Evolutionary conservation across 2,888 invertebrate species (phyloP), one percentile per base, ranked within the genome.

Genomic region (Brenthis daphne): DNA sequence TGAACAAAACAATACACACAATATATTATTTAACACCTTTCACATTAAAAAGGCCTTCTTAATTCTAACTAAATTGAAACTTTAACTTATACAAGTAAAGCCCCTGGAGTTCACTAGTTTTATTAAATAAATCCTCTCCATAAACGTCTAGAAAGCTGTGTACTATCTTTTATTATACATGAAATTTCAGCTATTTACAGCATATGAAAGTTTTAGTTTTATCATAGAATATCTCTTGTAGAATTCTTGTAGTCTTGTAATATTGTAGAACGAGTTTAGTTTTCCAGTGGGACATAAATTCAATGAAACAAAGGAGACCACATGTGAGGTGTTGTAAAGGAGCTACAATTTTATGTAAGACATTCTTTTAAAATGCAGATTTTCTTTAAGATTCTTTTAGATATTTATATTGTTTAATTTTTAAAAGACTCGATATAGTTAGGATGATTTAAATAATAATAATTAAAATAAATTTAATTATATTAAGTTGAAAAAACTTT

Each of bases 241-340:
- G 57, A 61, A 69, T 60, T 56, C 64, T 65, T 69, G 58, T 65
- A 65, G 58, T 58, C 57, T 58, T 64, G 55, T 69, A 65, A 69
- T 69, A 69, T 69, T 69, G 65, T 65, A 65, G 47, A 68, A 68
- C 55, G 65, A 61, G 65, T 57, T 61, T 53, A 69, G 60, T 69
- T 60, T 75, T 75, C 70, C 67, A 66, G 73, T 51, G 74, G 74
- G 75, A 76, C 76, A 77, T 76, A 79, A 80, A 81, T 80, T 81
- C 77, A 81, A 81, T 80, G 75, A 79, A 74, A 77, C 73, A 72
- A 74, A 74, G 75, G 74, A 43, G 37, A 74, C 72, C 75, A 75
- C 77, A 77, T 75, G 77, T 77, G 77, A 71, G 67, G 63, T 75
- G 68, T 69, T 77, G 78, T 80, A 79, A 81, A 79, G 75, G 75